phyloP scores from a whole-genome alignment of 2,888 invertebrate species.

The Ochlodes sylvanus region DNA sequence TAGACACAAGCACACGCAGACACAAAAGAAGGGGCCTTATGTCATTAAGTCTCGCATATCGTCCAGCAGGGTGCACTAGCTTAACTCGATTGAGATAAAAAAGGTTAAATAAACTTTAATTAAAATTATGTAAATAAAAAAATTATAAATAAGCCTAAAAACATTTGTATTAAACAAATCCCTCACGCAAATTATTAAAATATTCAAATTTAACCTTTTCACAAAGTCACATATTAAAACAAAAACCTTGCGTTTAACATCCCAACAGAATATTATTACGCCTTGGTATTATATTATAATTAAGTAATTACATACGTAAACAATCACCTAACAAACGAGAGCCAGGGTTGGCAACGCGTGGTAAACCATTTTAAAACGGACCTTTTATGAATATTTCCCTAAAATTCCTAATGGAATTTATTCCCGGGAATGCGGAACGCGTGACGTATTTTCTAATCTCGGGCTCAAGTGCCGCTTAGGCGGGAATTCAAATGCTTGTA shows the following conservation, averaged over 20 bases:
- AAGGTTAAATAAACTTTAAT: too few relatives aligned
- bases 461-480: slow-evolving; percentile 32
- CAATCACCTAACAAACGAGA: slow-evolving; percentile 15
- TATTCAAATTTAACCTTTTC: slow-evolving; percentile 2
- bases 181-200: not conserved
- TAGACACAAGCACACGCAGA: too few relatives aligned
- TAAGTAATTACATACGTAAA: slow-evolving; percentile 28
- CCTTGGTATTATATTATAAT: slow-evolving; percentile 21
- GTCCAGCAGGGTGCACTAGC: too few relatives aligned
- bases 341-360: slow-evolving; percentile 1
- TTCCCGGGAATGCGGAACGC: slow-evolving; percentile 34
- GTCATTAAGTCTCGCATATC: too few relatives aligned
- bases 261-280: slow-evolving; percentile 25
- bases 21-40: too few relatives aligned
- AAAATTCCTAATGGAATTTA: slow-evolving; percentile 40
- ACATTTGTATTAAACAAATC: not conserved
- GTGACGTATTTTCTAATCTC: slow-evolving; percentile 39
- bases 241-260: slow-evolving; percentile 2
- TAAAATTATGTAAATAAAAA: too few relatives aligned
- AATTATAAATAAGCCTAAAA: not conserved
- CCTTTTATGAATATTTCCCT: slow-evolving; percentile 43
- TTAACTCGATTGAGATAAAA: too few relatives aligned
- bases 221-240: slow-evolving; percentile 10
- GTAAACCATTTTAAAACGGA: slow-evolving; percentile 38
- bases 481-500: slow-evolving; percentile 34